Evolutionary conservation across 1,140 invertebrate species (phyloP).

Genomic region (Heliconius eleuchia): DNA sequence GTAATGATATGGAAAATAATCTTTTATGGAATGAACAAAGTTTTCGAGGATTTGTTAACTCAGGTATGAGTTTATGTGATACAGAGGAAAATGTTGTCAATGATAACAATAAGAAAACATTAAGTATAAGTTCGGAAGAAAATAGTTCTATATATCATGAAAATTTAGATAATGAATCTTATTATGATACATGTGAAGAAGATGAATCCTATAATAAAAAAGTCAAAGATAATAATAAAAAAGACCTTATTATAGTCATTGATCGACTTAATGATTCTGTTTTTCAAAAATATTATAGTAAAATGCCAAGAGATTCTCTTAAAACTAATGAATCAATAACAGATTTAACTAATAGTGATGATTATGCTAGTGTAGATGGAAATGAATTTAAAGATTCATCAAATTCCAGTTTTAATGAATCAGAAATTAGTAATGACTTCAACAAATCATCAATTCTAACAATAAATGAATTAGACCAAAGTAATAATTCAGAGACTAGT

Average conservation of each 20-base stretch:
- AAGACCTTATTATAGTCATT: slow-evolving; percentile 49
- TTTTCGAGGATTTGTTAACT: background rate
- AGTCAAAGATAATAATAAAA: slow-evolving; percentile 24
- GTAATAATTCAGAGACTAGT: background rate
- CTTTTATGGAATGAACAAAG: background rate
- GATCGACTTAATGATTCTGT: slow-evolving; percentile 56
- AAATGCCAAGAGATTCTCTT: slow-evolving; percentile 33
- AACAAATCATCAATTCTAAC: background rate
- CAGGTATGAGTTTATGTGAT: background rate
- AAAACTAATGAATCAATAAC: slow-evolving; percentile 28
- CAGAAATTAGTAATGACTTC: background rate
- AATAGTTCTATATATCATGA: background rate
- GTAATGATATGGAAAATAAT: slow-evolving; percentile 22
- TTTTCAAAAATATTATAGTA: slow-evolving; percentile 58
- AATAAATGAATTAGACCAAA: background rate
- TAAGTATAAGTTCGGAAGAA: background rate
- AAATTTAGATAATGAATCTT: slow-evolving; percentile 36
- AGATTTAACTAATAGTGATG: slow-evolving; percentile 21
- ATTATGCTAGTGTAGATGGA: slow-evolving; percentile 31
- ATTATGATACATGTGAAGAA: slow-evolving; percentile 51
- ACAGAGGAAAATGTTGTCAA: slow-evolving; percentile 19
- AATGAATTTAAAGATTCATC: background rate
- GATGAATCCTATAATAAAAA: slow-evolving; percentile 40
- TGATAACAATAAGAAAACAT: background rate
- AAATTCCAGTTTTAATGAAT: background rate